Evolutionary conservation across 2,888 invertebrate species (phyloP), one percentile per base, ranked within the genome.

Genomic region (Atrina japonica): DNA sequence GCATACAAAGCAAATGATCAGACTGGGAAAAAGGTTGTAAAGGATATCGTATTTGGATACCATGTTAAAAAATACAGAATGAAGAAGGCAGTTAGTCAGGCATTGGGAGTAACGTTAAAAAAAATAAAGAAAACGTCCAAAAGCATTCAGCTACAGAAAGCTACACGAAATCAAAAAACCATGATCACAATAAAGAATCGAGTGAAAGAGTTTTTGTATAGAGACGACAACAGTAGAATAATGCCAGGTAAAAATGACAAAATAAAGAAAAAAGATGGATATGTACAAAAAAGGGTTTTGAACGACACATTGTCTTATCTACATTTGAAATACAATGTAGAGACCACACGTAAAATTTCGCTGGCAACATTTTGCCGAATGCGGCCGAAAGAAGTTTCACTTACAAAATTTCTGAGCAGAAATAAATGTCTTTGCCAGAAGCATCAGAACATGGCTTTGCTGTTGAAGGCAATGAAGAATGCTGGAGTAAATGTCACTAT

Each of bases 391-490:
- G 16, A 61, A 16, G 27, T 72, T 21, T n/a, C 11, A 9, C 41
- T 59, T 7, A 60, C 30, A 9, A 49, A 35, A 43, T 59, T 35
- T 41, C 35, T 60, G 3, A 53, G 21, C 9, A 7, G 66, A 14
- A 66, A 66, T 41, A 49, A 40, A 18, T 71, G 71, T 21, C 35
- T 71, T 16, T 71, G 67, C 41, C 58, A 55, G 21, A 72, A 59
- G 16, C 72, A 72, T 18, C 65, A 68, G 18, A 73, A 69, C 16
- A 52, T 73, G 60, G 43, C 68, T 9, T 21, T 73, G 18, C 27
- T 25, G 5, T 40, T 66, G n/a, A 61, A 58, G 50, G 18, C 29
- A 11, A 23, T 73, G 35, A 60, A 43, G 35, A 47, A 14, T 18
- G 47, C n/a, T 7, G 56, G 61, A n/a, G 52, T 21, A 1, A 55